Conservation (phyloP, 2,797 vertebrate genomes). For the Phyllotis vaccarum region DNA sequence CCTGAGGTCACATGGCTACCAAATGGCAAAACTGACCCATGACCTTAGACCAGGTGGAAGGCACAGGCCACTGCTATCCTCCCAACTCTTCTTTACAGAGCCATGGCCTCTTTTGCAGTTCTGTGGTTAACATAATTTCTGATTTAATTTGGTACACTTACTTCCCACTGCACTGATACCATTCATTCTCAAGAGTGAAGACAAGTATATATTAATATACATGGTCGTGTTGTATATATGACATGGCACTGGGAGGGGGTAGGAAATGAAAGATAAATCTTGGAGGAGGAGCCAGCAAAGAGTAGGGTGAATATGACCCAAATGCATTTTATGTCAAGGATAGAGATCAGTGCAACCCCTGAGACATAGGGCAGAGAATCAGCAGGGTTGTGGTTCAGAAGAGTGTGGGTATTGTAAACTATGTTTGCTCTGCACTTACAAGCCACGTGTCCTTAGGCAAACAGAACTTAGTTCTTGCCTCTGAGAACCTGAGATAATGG, state of each 20-base stretch:
- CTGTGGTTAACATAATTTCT: background rate
- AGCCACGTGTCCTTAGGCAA: background rate
- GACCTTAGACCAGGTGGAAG: background rate
- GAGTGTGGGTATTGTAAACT: background rate
- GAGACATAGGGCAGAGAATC: background rate
- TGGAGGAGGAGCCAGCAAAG: background rate
- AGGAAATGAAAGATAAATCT: background rate
- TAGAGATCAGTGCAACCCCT: background rate
- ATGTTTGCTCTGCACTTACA: background rate
- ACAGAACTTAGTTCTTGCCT: background rate
- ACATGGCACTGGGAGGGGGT: background rate
- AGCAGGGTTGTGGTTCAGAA: fast-evolving
- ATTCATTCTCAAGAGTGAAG: conserved; percentile 14
- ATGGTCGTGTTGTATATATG: background rate
- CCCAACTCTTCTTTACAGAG: background rate
- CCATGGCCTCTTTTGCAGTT: background rate
- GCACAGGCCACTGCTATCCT: background rate
- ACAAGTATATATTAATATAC: background rate
- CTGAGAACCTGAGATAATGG: background rate
- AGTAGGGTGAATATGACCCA: background rate
- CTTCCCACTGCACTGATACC: background rate
- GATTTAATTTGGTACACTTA: background rate
- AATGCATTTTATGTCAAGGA: background rate
- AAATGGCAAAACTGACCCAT: background rate
- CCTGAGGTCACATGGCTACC: background rate